Conservation (phyloP, 1,140 invertebrate species). For the Cydia pomonella region DNA sequence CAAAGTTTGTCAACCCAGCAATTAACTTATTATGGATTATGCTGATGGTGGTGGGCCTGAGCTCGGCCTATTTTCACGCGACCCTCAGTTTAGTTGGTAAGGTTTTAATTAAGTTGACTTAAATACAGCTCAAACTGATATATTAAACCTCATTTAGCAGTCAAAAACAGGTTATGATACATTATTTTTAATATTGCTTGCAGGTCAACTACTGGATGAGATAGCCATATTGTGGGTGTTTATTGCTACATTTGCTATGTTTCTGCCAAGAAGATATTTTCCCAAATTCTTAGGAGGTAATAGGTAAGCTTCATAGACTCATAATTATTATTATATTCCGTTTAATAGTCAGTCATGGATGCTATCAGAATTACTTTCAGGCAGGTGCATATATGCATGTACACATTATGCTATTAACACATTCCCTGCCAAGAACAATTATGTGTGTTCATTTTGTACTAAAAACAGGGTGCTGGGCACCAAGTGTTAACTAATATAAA, state of each 20-base stretch:
- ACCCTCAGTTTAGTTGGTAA: conserved; percentile 89
- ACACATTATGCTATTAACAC: too few species aligned
- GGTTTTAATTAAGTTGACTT: conserved; percentile 34
- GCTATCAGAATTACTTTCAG: too few species aligned
- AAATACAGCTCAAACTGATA: background rate
- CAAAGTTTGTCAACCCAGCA: conserved; percentile 86
- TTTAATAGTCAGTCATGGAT: background rate
- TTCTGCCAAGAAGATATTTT: conserved; percentile 86
- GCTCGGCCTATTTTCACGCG: conserved; percentile 91
- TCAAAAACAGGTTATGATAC: too few species aligned
- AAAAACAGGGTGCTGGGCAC: too few species aligned
- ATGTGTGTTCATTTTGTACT: too few species aligned
- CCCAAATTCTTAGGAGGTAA: conserved; percentile 84
- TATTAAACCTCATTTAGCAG: background rate
- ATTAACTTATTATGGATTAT: conserved; percentile 90
- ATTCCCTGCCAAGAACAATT: too few species aligned
- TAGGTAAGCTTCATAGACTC: conserved; percentile 75
- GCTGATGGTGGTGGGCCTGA: conserved; percentile 88
- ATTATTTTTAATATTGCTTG: conserved; percentile 42
- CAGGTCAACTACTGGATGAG: conserved; percentile 89
- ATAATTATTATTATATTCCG: background rate
- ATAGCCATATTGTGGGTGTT: conserved; percentile 91
- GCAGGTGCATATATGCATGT: too few species aligned
- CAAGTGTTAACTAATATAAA: too few species aligned
- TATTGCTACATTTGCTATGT: conserved; percentile 87